Evolutionary conservation across 2,888 invertebrate species (phyloP), one percentile per base, ranked within the genome.

Genomic region (Salpingus planirostris): DNA sequence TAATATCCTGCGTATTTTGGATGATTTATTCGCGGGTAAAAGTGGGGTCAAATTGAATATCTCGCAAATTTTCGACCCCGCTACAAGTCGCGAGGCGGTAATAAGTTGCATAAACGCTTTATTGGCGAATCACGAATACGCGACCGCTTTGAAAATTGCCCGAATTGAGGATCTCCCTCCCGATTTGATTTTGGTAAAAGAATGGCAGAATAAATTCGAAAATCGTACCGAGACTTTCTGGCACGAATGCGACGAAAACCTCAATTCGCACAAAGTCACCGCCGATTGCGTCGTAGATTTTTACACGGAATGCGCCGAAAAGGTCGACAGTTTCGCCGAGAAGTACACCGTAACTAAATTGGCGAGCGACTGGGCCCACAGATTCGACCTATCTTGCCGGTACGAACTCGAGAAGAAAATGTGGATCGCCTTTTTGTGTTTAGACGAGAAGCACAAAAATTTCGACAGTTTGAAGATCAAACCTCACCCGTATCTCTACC

Each of bases 251-350:
- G 75, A 80, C 38, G 59, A 65, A 27, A 74, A 75, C 28, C 79
- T 83, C 42, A 67, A 68, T 44, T 64, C 69, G 15, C 71, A 77
- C 29, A 63, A 74, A 0, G 72, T 84, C 1, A 63, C 72, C 0
- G 74, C 79, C 10, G 70, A 72, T 38, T 68, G 73, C 11, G 71
- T 80, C 1, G 74, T 78, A 0, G 66, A 74, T 40, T 84, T 83
- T 55, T 72, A 79, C 22, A 62, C 76, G 1, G 65, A 70, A 31
- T 67, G 73, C 38, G 70, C 73, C 0, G 66, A 68, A 2, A 68
- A 69, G 38, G 67, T 77, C 15, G 51, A 51, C 0, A 61, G 69
- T 12, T 39, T 49, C 3, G 34, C 50, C 2, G 61, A 61, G 33
- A 74, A 71, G 44, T 79, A 76, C 54, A 68, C 72, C 15, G 44